Conservation (phyloP, 92 coral and sea anemone genomes). For the Paramuricea clavata region DNA sequence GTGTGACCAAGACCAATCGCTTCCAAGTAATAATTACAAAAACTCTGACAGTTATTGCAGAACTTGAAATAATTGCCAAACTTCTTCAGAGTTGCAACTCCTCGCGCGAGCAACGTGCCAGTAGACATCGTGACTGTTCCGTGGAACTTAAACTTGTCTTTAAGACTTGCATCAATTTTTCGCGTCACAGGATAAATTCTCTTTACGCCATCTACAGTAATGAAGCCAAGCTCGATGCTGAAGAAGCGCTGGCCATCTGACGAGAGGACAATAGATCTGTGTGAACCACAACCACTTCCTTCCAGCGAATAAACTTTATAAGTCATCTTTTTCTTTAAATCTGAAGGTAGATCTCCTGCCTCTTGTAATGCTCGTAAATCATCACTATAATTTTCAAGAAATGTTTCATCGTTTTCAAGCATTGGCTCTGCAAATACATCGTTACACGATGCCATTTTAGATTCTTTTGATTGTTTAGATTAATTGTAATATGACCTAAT, state of each 20-base stretch:
- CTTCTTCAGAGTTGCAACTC: conserved; percentile 63
- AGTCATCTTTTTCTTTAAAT: conserved; percentile 8
- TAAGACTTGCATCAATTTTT: neutral
- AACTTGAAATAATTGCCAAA: conserved; percentile 77
- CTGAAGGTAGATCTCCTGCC: conserved; percentile 48
- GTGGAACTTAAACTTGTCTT: conserved; percentile 53
- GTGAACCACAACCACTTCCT: conserved; percentile 60
- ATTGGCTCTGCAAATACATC: conserved; percentile 71
- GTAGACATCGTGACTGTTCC: conserved; percentile 53
- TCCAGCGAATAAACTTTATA: conserved; percentile 66
- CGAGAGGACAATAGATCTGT: conserved; percentile 75
- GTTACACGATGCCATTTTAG: neutral
- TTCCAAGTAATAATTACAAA: conserved; percentile 67
- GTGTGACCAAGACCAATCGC: conserved; percentile 65
- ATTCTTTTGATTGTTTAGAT: neutral
- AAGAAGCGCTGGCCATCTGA: conserved; percentile 57
- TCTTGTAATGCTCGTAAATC: conserved; percentile 24
- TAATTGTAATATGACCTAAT: too few species aligned
- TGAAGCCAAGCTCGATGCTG: conserved; percentile 72
- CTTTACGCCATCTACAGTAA: conserved; percentile 43
- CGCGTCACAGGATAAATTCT: conserved; percentile 61
- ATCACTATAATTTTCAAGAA: conserved; percentile 36
- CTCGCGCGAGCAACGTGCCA: conserved; percentile 48
- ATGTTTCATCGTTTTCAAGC: conserved; percentile 46
- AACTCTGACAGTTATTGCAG: conserved; percentile 76